These are phyloP conservation scores for Chloroclystis v-ata DNA, from an alignment of 2,888 invertebrate genomes.

Conservation along the genomic window DNA sequence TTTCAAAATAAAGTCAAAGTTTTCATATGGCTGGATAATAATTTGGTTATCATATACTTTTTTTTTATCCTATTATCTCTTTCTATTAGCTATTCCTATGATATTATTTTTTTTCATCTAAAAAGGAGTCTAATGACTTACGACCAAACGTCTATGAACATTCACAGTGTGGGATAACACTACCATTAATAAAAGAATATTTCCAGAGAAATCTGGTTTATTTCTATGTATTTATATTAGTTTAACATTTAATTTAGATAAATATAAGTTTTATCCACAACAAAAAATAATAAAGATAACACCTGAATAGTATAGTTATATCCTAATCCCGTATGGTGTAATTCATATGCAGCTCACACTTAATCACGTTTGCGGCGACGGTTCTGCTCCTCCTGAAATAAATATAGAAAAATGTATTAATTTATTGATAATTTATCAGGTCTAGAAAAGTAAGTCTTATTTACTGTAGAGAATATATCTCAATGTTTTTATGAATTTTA, in stretches of 20 bases:
- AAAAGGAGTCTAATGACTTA: no score
- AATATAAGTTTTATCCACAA: slow-evolving; percentile 13
- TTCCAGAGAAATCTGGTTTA: slow-evolving; percentile 31
- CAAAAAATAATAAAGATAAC: slow-evolving; percentile 20
- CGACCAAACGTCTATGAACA: no score
- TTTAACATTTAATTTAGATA: slow-evolving; percentile 12
- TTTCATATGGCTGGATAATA: no score
- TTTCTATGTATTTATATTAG: slow-evolving; percentile 20
- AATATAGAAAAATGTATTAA: slow-evolving; percentile 8
- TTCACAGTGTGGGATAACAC: neutral
- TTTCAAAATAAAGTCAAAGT: no score
- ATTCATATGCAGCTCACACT: slow-evolving; percentile 21
- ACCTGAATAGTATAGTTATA: slow-evolving; percentile 17
- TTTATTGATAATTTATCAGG: no score
- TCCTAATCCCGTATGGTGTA: slow-evolving; percentile 8
- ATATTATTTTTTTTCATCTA: no score
- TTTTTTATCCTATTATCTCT: no score
- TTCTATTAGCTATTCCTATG: no score
- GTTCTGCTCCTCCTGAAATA: slow-evolving; percentile 69
- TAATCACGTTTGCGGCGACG: slow-evolving; percentile 75
- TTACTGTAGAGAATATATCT: no score
- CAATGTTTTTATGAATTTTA: no score
- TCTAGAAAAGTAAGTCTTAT: no score
- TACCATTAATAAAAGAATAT: slow-evolving; percentile 25
- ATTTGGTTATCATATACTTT: no score